Evolutionary conservation across 2,113 vertebrate genomes (phyloP).

Genomic region (Elephantulus edwardii): DNA sequence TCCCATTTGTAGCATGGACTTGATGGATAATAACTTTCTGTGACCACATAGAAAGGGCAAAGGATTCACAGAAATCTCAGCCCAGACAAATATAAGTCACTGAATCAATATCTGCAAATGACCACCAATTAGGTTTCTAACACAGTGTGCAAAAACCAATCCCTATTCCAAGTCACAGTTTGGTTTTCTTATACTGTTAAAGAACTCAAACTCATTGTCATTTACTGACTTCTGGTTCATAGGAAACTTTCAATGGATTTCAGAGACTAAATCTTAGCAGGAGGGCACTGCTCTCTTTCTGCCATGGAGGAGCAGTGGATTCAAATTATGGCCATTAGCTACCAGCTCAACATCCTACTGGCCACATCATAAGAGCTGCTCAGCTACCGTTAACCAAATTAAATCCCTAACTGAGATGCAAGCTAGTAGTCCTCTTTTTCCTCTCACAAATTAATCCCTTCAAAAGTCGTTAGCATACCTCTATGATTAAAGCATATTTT

Average conservation of each 20-base stretch:
- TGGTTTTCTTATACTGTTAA: too few relatives aligned
- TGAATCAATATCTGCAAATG: not conserved
- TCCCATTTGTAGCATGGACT: not conserved
- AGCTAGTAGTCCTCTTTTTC: not conserved
- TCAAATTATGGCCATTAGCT: too few relatives aligned
- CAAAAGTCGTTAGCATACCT: not conserved
- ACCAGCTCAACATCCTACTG: too few relatives aligned
- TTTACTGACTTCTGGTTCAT: too few relatives aligned
- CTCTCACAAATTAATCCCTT: not conserved
- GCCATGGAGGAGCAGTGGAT: too few relatives aligned
- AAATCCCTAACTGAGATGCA: not conserved
- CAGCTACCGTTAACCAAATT: not conserved
- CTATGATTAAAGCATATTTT: not conserved
- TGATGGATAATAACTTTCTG: not conserved
- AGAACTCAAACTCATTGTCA: too few relatives aligned
- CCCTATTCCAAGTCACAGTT: not conserved
- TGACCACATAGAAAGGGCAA: not conserved
- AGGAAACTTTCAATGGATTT: too few relatives aligned
- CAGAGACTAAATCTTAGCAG: too few relatives aligned
- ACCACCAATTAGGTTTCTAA: too few relatives aligned
- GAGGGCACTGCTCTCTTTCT: too few relatives aligned
- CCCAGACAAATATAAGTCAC: not conserved
- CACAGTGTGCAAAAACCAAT: not conserved
- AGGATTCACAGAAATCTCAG: not conserved
- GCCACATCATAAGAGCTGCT: too few relatives aligned